Evolutionary conservation across 2,888 invertebrate genomes (phyloP).

Genomic region (Melanostoma scalare): DNA sequence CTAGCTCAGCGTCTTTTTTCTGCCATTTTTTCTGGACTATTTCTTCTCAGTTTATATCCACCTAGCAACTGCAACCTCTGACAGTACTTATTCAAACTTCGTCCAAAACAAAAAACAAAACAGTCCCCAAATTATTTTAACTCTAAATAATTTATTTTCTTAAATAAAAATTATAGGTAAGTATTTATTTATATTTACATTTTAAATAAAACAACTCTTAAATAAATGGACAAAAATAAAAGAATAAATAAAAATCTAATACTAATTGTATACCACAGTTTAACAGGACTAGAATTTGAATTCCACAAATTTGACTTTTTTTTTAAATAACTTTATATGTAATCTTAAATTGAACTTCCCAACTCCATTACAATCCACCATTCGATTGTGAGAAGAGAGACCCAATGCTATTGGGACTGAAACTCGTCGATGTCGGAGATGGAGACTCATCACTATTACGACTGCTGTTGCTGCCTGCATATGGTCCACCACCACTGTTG

Average conservation of each 20-base stretch:
- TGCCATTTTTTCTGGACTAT: no score
- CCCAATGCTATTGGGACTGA: conserved; percentile 74
- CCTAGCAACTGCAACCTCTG: no score
- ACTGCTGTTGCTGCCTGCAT: conserved; percentile 56
- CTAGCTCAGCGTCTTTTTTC: no score
- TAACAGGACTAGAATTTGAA: conserved; percentile 63
- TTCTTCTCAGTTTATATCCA: no score
- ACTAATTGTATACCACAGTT: conserved; percentile 66
- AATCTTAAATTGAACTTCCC: background rate
- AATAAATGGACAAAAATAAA: background rate
- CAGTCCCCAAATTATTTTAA: no score
- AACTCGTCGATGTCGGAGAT: conserved; percentile 73
- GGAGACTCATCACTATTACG: conserved; percentile 57
- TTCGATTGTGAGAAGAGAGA: conserved; percentile 54
- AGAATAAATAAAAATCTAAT: conserved; percentile 6
- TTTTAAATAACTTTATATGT: conserved; percentile 3
- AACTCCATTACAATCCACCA: conserved; percentile 54
- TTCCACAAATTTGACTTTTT: conserved; percentile 19
- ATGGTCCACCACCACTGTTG: conserved; percentile 37
- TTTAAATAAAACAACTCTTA: no score
- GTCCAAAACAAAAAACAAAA: no score
- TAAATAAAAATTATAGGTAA: no score
- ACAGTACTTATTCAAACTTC: no score
- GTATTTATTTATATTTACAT: no score
- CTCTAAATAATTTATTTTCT: no score